phyloP scores from a whole-genome alignment of 2,113 vertebrate species.

The Numida meleagris region DNA sequence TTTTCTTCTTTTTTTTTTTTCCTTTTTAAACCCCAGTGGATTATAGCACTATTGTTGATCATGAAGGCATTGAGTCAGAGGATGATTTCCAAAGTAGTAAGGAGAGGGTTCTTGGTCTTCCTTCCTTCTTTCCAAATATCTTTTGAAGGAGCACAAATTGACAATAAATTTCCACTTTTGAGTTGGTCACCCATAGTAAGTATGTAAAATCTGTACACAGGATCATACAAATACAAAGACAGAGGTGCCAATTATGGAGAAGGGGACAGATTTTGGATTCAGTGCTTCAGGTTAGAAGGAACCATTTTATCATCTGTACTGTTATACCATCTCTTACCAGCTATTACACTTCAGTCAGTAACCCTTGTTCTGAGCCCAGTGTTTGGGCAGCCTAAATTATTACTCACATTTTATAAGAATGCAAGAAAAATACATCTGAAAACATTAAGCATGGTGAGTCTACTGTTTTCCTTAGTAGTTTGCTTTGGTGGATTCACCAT shows the following conservation, averaged over 20 bases:
- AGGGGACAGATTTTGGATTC: background rate
- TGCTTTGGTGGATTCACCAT: background rate
- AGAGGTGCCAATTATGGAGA: background rate
- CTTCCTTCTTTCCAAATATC: constrained; percentile 9
- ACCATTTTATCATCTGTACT: background rate
- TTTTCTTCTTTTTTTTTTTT: background rate
- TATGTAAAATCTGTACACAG: background rate
- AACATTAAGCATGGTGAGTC: background rate
- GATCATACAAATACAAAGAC: background rate
- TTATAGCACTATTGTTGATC: background rate
- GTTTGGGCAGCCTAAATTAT: background rate
- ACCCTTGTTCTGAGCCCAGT: background rate
- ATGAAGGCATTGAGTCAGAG: background rate
- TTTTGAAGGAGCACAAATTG: background rate
- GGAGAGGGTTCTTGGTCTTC: background rate
- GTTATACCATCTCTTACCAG: background rate
- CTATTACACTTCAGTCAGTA: background rate
- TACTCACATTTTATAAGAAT: background rate
- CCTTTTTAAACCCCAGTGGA: too few relatives aligned
- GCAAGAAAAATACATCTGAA: background rate
- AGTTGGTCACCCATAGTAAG: background rate
- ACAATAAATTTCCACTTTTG: background rate
- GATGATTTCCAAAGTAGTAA: constrained; percentile 3
- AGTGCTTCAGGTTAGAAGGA: background rate
- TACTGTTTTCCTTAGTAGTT: background rate